A percentile compares a stretch with the other conserved stretches of the same genome.
Evolutionary conservation across 92 coral and sea anemone genomes (phyloP).

Genomic region (Muricea muricata): DNA sequence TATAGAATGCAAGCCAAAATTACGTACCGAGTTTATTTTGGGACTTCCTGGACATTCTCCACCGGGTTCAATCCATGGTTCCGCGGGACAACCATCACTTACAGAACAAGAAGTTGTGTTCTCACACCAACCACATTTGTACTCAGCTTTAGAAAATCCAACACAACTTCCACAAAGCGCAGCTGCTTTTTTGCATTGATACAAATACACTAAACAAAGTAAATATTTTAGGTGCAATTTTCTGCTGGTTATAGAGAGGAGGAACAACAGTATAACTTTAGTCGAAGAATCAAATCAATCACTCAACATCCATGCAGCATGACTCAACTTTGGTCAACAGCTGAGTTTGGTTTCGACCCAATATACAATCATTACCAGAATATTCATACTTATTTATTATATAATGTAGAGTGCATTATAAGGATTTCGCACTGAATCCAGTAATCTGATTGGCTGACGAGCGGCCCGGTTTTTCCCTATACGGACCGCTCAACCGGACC

Average conservation of each 20-base stretch:
- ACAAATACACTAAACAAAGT: conserved; percentile 69
- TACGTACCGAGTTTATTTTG: conserved; percentile 1
- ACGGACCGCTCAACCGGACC: too few species aligned
- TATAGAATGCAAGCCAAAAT: background rate
- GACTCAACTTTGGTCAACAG: too few species aligned
- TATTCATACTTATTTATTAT: too few species aligned
- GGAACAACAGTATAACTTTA: background rate
- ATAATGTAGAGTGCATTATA: too few species aligned
- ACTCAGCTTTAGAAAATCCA: conserved; percentile 37
- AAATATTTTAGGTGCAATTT: too few species aligned
- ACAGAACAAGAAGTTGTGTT: conserved; percentile 14
- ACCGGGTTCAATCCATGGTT: conserved; percentile 3
- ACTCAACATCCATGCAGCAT: too few species aligned
- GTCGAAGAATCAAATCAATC: too few species aligned
- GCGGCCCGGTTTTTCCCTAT: too few species aligned
- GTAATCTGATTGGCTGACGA: too few species aligned
- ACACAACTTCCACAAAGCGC: conserved; percentile 80
- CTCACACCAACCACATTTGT: conserved; percentile 87
- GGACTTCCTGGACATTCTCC: conserved; percentile 24
- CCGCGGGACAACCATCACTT: conserved; percentile 20
- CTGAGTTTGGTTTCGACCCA: too few species aligned
- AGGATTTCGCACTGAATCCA: too few species aligned
- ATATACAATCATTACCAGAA: too few species aligned
- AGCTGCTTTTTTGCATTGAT: conserved; percentile 76
- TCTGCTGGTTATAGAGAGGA: conserved; percentile 16